Conservation (phyloP, 2,113 vertebrate species). For the Pelecanoides urinatrix region DNA sequence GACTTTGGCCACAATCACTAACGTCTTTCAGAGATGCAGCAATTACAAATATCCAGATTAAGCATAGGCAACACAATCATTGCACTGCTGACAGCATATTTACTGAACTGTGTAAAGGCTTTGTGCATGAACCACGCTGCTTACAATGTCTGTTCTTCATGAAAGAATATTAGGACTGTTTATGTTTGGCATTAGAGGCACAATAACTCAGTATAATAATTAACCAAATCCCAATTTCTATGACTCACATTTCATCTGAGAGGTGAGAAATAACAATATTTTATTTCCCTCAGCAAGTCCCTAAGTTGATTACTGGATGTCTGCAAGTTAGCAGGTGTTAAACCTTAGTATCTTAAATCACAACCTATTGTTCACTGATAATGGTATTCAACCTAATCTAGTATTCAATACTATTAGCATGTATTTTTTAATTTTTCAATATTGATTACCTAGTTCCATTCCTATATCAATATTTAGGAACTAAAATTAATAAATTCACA, state of each 20-base stretch:
- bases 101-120: background rate
- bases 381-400: background rate
- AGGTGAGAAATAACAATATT: background rate
- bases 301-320: background rate
- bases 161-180: background rate
- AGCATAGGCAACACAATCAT: background rate
- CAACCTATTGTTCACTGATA: background rate
- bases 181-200: background rate
- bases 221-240: background rate
- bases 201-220: background rate
- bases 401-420: background rate
- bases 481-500: background rate
- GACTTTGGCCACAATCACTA: background rate
- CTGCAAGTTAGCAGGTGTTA: background rate
- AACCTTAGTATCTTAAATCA: background rate
- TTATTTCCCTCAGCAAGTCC: background rate
- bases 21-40: background rate
- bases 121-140: background rate
- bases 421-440: background rate
- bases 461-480: background rate
- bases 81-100: background rate
- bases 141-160: accelerated
- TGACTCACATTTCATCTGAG: background rate
- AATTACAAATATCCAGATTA: background rate
- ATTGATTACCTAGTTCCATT: background rate